phyloP scores from a whole-genome alignment of 2,797 vertebrate genomes.

The Heterohyrax brucei region DNA sequence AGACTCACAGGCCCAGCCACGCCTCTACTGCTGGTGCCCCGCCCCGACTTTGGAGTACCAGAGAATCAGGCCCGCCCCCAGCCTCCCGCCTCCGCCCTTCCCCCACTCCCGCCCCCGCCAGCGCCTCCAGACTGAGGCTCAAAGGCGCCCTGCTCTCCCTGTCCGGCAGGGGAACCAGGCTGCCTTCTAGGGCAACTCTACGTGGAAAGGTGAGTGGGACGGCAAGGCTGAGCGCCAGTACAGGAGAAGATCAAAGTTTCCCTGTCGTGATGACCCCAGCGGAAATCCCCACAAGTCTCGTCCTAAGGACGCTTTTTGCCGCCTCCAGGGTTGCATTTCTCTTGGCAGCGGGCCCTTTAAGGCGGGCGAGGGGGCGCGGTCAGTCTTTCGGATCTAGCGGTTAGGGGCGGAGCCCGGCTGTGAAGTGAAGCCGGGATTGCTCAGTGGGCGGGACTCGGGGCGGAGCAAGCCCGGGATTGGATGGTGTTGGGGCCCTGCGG shows the following conservation, averaged over 20 bases:
- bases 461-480: constrained; percentile 70
- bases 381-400: background rate
- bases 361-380: background rate
- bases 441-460: constrained; percentile 41
- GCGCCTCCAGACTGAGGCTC: background rate
- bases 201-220: constrained; percentile 58
- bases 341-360: constrained; percentile 67
- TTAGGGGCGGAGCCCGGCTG: background rate
- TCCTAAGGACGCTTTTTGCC: background rate
- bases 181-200: constrained; percentile 35
- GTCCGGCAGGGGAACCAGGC: background rate
- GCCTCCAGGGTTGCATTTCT: constrained; percentile 14
- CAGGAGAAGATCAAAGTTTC: background rate
- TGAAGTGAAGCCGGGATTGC: background rate
- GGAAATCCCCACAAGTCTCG: background rate
- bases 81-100: no score
- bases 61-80: background rate
- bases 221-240: background rate
- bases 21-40: background rate
- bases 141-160: background rate
- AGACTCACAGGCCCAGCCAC: background rate
- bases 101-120: background rate
- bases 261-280: background rate
- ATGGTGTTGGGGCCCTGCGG: background rate
- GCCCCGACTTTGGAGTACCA: background rate